Percentiles rank a stretch among this genome's conserved stretches.
Conservation (phyloP, 2,888 invertebrate genomes). For the Ochropleura leucogaster region DNA sequence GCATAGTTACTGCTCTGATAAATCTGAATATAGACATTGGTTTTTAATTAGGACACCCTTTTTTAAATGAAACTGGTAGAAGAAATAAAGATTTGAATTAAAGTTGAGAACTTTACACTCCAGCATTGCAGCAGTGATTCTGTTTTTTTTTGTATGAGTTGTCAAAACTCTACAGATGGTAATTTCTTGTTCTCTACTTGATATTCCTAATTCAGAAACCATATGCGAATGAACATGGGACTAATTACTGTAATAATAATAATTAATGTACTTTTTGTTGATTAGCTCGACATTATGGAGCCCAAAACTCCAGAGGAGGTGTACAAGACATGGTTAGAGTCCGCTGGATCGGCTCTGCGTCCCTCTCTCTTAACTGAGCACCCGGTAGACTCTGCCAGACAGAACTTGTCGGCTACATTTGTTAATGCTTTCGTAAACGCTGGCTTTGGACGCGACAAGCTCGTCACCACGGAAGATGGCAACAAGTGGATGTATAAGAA, state of each 20-base stretch:
- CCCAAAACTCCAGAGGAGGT: slow-evolving; percentile 99
- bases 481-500: slow-evolving; percentile 98
- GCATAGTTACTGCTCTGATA: neutral
- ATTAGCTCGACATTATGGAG: slow-evolving; percentile 98
- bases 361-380: slow-evolving; percentile 94
- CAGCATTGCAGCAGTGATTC: neutral
- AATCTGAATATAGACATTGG: neutral
- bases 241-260: too few species aligned
- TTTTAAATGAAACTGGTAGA: neutral
- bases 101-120: neutral
- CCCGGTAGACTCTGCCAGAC: slow-evolving; percentile 97
- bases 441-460: slow-evolving; percentile 98
- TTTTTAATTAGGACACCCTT: neutral
- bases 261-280: slow-evolving; percentile 11
- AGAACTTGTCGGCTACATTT: slow-evolving; percentile 99
- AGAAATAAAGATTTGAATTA: neutral
- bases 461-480: slow-evolving; percentile 96
- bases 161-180: neutral
- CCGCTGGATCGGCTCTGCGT: slow-evolving; percentile 92
- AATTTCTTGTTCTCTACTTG: neutral
- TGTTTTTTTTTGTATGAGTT: neutral
- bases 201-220: neutral
- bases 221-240: neutral
- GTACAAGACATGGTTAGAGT: slow-evolving; percentile 99
- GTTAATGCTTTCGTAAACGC: slow-evolving; percentile 99